Evolutionary conservation across 2,888 invertebrate genomes (phyloP).

Genomic region (Heliconius ismenius): DNA sequence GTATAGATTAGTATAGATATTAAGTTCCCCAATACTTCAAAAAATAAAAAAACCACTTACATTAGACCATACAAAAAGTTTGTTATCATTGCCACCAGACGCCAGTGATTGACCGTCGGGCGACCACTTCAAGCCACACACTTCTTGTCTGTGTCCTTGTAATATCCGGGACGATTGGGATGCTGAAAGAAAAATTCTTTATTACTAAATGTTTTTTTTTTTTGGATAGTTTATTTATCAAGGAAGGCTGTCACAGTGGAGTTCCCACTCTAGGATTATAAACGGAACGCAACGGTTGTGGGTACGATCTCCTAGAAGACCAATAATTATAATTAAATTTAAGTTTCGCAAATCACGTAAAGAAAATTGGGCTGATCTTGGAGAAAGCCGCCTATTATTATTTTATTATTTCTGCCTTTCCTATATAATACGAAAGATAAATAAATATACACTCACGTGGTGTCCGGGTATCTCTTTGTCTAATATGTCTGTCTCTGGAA

Average conservation of each 20-base stretch:
- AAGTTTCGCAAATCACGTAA: neutral
- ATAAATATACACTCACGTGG: slow-evolving; percentile 79
- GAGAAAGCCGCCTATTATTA: too few relatives aligned
- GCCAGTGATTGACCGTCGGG: slow-evolving; percentile 98
- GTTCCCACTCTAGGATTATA: too few relatives aligned
- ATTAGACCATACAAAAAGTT: slow-evolving; percentile 94
- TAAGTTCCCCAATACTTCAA: neutral
- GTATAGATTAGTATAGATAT: too few relatives aligned
- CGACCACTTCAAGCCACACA: slow-evolving; percentile 99
- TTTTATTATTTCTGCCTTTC: too few relatives aligned
- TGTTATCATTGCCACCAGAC: slow-evolving; percentile 99
- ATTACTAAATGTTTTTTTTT: neutral
- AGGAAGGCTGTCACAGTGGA: too few relatives aligned
- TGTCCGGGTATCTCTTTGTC: slow-evolving; percentile 95
- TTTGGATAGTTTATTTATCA: too few relatives aligned
- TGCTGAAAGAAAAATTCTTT: slow-evolving; percentile 62
- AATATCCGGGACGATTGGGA: slow-evolving; percentile 89
- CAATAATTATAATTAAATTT: too few relatives aligned
- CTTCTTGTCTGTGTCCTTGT: slow-evolving; percentile 97
- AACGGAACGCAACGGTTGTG: too few relatives aligned
- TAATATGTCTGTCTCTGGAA: slow-evolving; percentile 94
- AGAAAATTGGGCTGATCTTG: too few relatives aligned
- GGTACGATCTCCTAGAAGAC: too few relatives aligned
- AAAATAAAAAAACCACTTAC: slow-evolving; percentile 52
- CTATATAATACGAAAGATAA: too few relatives aligned